These are phyloP conservation scores for Zosterops lateralis DNA, from an alignment of 2,113 vertebrate genomes.

Conservation along the genomic window DNA sequence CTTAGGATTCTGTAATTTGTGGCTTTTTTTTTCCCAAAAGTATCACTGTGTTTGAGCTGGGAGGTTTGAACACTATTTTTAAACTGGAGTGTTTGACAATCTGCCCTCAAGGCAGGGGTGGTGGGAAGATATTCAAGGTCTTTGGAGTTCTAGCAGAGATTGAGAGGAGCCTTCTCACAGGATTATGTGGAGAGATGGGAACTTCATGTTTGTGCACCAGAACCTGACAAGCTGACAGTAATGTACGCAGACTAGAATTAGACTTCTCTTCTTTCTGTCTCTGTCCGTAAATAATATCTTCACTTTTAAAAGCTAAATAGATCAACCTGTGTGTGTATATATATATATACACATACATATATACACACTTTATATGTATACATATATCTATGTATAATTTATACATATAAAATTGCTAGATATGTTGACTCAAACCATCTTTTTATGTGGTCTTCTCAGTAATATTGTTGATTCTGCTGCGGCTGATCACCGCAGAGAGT, in stretches of 20 bases:
- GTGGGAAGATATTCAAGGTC: neutral
- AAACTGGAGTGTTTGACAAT: neutral
- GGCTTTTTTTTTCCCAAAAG: neutral
- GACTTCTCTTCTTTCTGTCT: neutral
- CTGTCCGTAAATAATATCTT: neutral
- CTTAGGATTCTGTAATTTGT: neutral
- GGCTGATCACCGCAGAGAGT: neutral
- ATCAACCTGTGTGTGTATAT: neutral
- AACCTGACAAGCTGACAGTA: neutral
- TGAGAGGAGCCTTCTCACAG: fast-evolving
- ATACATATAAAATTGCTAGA: neutral
- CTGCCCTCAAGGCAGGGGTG: neutral
- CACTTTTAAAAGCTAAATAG: neutral
- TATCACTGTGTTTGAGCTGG: neutral
- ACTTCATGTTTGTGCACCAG: neutral
- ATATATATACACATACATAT: neutral
- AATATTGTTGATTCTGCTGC: neutral
- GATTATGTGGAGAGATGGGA: neutral
- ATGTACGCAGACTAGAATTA: neutral
- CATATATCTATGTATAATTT: neutral
- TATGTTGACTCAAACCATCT: neutral
- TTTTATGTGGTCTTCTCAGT: neutral
- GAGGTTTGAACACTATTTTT: neutral
- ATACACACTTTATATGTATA: neutral
- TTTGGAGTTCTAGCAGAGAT: neutral